These are phyloP conservation scores for Brachycybe producta DNA, from an alignment of 2,888 invertebrate species.

Conservation along the genomic window DNA sequence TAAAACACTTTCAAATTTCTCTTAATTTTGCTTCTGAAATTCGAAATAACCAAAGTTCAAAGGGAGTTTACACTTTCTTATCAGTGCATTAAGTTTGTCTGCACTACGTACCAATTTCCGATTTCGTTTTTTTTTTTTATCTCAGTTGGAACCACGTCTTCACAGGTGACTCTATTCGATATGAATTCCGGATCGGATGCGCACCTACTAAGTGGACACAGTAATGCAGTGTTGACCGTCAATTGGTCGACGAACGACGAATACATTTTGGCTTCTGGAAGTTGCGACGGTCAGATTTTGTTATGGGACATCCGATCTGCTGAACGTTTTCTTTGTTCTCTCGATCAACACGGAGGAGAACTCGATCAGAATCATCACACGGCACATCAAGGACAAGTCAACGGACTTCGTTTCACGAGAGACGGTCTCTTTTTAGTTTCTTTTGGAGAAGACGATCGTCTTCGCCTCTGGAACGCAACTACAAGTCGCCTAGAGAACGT, in stretches of 20 bases:
- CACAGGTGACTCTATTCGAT: conserved; percentile 36
- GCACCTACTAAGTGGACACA: conserved; percentile 36
- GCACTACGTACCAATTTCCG: no score
- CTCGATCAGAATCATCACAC: conserved; percentile 23
- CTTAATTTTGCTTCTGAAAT: no score
- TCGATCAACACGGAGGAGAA: conserved; percentile 36
- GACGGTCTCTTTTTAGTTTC: conserved; percentile 38
- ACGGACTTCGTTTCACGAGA: conserved; percentile 35
- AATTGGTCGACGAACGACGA: conserved; percentile 38
- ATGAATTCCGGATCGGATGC: conserved; percentile 36
- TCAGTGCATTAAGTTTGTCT: no score
- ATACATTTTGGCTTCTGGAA: conserved; percentile 37
- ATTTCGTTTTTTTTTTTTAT: conserved; percentile 2
- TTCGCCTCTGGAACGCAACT: conserved; percentile 34
- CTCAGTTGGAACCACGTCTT: conserved; percentile 29
- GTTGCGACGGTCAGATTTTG: conserved; percentile 34
- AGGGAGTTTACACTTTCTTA: no score
- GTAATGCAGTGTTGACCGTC: conserved; percentile 26
- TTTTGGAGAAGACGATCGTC: conserved; percentile 35
- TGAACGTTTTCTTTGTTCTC: conserved; percentile 32
- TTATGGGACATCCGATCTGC: conserved; percentile 40
- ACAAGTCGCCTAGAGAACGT: conserved; percentile 33
- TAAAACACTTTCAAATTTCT: no score
- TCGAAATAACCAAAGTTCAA: no score
- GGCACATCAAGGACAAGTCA: conserved; percentile 37